Percentiles rank a stretch among this genome's conserved stretches.
Conservation (phyloP, 2,888 invertebrate genomes). For the Xestia rhomboidea region DNA sequence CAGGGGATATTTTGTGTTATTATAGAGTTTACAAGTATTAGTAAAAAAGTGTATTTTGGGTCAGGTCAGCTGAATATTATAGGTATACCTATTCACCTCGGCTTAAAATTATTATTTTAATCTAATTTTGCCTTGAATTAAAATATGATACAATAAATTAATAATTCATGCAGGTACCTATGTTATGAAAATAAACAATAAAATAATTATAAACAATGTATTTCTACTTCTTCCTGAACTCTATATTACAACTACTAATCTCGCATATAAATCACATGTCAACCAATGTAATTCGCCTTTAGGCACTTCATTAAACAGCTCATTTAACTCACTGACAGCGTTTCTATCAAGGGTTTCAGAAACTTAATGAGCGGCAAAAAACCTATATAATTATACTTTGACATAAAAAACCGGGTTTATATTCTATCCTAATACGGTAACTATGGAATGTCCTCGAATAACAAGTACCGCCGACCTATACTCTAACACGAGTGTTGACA, state of each 20-base stretch:
- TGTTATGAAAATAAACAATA: no score
- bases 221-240: neutral
- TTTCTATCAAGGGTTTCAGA: slow-evolving; percentile 3
- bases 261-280: neutral
- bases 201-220: neutral
- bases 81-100: neutral
- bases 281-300: neutral
- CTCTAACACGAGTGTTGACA: slow-evolving; percentile 45
- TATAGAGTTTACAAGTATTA: neutral
- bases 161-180: neutral
- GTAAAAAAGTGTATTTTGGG: slow-evolving; percentile 2
- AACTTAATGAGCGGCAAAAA: neutral
- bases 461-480: slow-evolving; percentile 11
- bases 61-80: neutral
- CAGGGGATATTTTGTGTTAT: slow-evolving; percentile 7
- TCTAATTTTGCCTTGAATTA: slow-evolving; percentile 4
- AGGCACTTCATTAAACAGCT: neutral
- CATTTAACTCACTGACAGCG: no score
- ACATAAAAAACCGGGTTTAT: neutral
- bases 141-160: neutral
- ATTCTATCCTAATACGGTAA: neutral
- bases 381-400: neutral
- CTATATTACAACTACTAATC: neutral
- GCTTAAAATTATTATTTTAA: neutral
- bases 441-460: slow-evolving; percentile 22